Conservation (phyloP, 2,113 vertebrate species). For the Solea senegalensis region DNA sequence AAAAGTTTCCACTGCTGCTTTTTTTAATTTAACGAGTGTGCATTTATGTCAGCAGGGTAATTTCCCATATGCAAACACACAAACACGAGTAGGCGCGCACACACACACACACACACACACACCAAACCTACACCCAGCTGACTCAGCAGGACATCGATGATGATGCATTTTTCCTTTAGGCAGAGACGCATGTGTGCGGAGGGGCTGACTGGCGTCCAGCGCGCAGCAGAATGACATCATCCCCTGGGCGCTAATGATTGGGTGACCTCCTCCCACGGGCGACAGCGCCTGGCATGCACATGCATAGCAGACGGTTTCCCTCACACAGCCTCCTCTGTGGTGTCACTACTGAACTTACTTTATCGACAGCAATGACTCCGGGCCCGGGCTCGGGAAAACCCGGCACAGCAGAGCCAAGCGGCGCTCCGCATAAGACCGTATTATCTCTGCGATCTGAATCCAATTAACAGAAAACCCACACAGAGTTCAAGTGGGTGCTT, state of each 20-base stretch:
- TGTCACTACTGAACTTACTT: constrained; percentile 57
- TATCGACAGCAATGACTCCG: constrained; percentile 24
- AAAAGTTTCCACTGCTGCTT: neutral
- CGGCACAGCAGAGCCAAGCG: constrained; percentile 2
- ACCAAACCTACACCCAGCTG: constrained; percentile 47
- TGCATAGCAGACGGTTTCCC: constrained; percentile 49
- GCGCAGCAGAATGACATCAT: constrained; percentile 71
- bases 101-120: constrained; percentile 2
- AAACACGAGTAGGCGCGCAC: neutral
- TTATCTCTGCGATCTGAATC: constrained; percentile 70
- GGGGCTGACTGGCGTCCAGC: constrained; percentile 40
- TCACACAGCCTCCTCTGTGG: constrained; percentile 36
- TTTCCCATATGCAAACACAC: neutral
- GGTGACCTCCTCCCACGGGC: constrained; percentile 55
- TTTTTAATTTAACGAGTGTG: constrained; percentile 8
- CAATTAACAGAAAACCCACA: constrained; percentile 69
- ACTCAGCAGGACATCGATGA: constrained; percentile 58
- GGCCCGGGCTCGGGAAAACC: constrained; percentile 27
- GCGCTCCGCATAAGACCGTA: constrained; percentile 18
- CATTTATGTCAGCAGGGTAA: constrained; percentile 13
- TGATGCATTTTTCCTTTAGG: constrained; percentile 30
- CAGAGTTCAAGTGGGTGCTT: constrained; percentile 39
- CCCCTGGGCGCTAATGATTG: constrained; percentile 52
- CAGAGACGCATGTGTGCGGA: constrained; percentile 26
- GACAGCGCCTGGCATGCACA: constrained; percentile 42